Evolutionary conservation across 2,797 vertebrate species (phyloP), one percentile per base, ranked within the genome.

Genomic region (Tauraco hartlaubi): DNA sequence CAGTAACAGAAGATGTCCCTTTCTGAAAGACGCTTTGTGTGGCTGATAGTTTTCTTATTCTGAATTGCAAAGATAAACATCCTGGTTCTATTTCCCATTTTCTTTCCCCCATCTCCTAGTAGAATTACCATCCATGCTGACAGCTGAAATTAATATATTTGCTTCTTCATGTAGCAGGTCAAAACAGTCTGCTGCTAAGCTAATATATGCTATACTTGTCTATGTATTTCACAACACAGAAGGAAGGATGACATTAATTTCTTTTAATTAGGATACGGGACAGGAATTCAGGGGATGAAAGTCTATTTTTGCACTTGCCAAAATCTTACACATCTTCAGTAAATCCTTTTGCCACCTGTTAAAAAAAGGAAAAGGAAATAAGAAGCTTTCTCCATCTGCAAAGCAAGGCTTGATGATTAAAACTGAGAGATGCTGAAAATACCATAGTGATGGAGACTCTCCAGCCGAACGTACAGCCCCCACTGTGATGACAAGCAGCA

Each of bases 341-440:
- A 87, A 88, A 66, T 82, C 12, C 6, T 88, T 85, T 67, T 73
- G 75, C 52, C 59, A 84, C 68, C 72, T 66, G 37, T 62, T 49
- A 31, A n/a, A 80, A 80, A 49, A 26, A n/a, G 21, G 10, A 23
- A 59, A 84, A 64, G 25, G 74, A 73, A 87, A 41, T 23, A 67
- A 74, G 33, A 28, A 69, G 11, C 39, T 73, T 33, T 93, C 29
- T 77, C 37, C 48, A 52, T 63, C 44, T 84, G 31, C 55, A 43
- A 81, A 89, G 48, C 2, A 9, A 75, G 69, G 39, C 43, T 58
- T 68, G 28, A 67, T 79, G 51, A 64, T 62, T 85, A 44, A 66
- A 88, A 79, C 8, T 48, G 54, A 91, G 85, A 92, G 35, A 61
- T 68, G 67, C n/a, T 80, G 66, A 89, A 83, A 93, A 92, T 67